Percentiles rank a stretch among this genome's conserved stretches.
phyloP scores from a whole-genome alignment of 30 jellyfish, hydroid and myxozoan species.

The Aurelia aurita complex sp. Pacific region DNA sequence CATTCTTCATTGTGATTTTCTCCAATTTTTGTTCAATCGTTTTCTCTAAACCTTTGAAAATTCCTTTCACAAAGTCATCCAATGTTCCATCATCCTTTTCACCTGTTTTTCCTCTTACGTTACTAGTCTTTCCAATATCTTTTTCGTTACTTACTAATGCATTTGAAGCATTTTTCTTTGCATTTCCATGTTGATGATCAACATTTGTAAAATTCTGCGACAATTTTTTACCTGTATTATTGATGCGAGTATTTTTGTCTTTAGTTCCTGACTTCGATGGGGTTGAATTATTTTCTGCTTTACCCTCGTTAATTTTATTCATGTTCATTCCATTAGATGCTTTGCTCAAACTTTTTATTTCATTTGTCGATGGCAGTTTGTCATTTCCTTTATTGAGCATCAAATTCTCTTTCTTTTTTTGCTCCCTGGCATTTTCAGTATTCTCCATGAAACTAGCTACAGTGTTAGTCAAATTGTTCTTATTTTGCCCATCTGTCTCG shows the following conservation, averaged over 20 bases:
- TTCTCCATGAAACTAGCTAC: not conserved
- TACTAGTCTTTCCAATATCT: too few species aligned
- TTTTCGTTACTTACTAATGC: too few species aligned
- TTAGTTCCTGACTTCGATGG: not conserved
- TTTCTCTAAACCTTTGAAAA: conserved; percentile 16
- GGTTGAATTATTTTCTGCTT: not conserved
- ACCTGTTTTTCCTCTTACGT: too few species aligned
- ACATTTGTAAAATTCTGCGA: too few species aligned
- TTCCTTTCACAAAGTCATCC: not conserved
- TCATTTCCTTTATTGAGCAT: not conserved
- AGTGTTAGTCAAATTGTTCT: not conserved
- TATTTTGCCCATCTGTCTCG: not conserved
- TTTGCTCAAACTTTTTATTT: not conserved
- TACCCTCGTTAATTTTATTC: not conserved
- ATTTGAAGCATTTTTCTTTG: too few species aligned
- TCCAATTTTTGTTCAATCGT: conserved; percentile 2
- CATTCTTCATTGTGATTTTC: not conserved
- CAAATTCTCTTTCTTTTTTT: not conserved
- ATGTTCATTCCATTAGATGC: not conserved
- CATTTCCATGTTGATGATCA: too few species aligned
- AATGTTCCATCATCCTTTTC: not conserved
- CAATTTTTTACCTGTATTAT: too few species aligned
- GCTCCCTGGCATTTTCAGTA: not conserved
- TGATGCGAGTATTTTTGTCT: too few species aligned
- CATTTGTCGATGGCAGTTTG: too few species aligned